phyloP scores from a whole-genome alignment of 2,113 vertebrate species.

The Scalopus aquaticus region DNA sequence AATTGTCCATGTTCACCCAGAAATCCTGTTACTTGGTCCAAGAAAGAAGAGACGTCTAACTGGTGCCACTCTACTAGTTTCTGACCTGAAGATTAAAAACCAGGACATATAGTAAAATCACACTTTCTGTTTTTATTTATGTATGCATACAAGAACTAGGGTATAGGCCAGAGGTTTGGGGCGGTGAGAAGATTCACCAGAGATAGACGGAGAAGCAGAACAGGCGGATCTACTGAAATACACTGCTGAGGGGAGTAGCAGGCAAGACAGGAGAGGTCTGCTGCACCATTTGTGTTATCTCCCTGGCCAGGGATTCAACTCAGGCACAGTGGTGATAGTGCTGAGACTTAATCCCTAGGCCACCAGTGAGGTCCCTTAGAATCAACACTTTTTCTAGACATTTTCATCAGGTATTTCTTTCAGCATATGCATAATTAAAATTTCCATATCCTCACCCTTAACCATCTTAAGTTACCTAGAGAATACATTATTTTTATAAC shows the following conservation, averaged over 20 bases:
- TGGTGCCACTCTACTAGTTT: slow-evolving; percentile 99
- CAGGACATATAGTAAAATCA: slow-evolving; percentile 15
- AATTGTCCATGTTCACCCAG: slow-evolving; percentile 97
- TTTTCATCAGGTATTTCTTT: slow-evolving; percentile 41
- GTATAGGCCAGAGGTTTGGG: no score
- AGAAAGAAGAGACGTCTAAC: slow-evolving; percentile 96
- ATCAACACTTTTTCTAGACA: not conserved
- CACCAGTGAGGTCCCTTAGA: not conserved
- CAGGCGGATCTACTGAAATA: no score
- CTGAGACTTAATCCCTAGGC: no score
- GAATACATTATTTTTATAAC: not conserved
- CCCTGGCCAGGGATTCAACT: no score
- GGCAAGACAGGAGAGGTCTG: no score
- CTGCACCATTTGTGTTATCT: no score
- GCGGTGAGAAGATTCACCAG: no score
- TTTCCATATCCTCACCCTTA: not conserved
- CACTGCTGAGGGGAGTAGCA: no score
- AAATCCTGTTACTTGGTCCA: slow-evolving; percentile 98
- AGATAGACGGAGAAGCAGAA: no score
- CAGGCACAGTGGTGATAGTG: no score
- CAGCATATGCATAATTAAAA: slow-evolving; percentile 23
- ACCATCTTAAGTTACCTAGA: not conserved
- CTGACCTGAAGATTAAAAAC: slow-evolving; percentile 89
- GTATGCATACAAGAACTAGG: not conserved
- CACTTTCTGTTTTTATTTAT: slow-evolving; percentile 8